A percentile compares a stretch with the other conserved stretches of the same genome.
Conservation (phyloP, 2,797 vertebrate genomes). For the Malurus splendens region DNA sequence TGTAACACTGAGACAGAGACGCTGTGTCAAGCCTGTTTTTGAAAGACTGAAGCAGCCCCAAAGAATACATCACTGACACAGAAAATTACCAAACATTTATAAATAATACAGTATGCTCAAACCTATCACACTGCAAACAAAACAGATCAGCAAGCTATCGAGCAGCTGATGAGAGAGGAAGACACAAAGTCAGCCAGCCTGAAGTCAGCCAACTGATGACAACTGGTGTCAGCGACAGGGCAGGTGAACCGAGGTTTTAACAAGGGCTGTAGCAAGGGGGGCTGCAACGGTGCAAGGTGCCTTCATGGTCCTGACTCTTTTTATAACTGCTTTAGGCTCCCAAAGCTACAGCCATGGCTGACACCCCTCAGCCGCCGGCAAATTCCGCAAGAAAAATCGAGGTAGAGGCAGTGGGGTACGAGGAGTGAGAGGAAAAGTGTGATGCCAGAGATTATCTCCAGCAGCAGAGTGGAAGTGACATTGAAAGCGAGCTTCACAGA, state of each 20-base stretch:
- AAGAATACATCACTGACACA: conserved; percentile 37
- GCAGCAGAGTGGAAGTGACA: conserved; percentile 13
- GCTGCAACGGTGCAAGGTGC: not conserved
- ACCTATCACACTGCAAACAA: conserved; percentile 53
- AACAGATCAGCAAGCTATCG: conserved; percentile 49
- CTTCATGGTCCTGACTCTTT: not conserved
- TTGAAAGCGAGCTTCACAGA: not conserved
- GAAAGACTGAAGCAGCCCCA: conserved; percentile 9
- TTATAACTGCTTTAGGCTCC: not conserved
- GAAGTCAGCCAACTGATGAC: conserved; percentile 48
- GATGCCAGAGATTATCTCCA: conserved; percentile 14
- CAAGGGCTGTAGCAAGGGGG: not conserved
- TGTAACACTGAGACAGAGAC: not conserved
- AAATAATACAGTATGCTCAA: conserved; percentile 51
- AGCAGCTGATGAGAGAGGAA: conserved; percentile 22
- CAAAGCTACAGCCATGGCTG: not conserved
- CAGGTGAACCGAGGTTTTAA: conserved; percentile 1
- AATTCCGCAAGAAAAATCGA: not conserved
- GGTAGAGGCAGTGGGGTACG: fast-evolving
- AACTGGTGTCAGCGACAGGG: not conserved
- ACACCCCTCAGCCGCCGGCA: not conserved
- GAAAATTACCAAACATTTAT: conserved; percentile 56
- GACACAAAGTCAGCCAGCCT: conserved; percentile 7
- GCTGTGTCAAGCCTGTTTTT: not conserved
- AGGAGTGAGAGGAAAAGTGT: not conserved